Evolutionary conservation across 2,888 invertebrate genomes (phyloP), one percentile per base, ranked within the genome.

Genomic region (Germaria angustata): DNA sequence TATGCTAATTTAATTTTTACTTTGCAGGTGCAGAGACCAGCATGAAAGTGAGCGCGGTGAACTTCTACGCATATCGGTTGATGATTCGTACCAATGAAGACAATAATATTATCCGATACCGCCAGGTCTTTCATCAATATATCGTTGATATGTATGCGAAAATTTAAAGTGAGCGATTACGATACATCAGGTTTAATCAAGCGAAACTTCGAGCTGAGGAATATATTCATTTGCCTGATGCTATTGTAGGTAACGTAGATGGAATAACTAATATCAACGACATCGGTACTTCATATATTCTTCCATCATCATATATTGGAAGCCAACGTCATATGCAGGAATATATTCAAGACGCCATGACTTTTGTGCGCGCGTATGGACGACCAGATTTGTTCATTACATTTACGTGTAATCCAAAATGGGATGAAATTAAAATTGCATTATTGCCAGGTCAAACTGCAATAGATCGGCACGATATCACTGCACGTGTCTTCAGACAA

Each of bases 121-220:
- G 28, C 3, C 51, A 44, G n/a, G 69, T 81, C 2, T 76, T 71
- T 41, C 75, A 75, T 44, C 80, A 84, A 79, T 90, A 82, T 63
- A 61, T 86, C 20, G 89, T 90, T 17, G 90, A 91, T 80, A 86
- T 87, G 86, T 90, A 88, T 85, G 88, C 84, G 0, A 90, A 89
- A 84, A 86, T 90, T 32, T 89, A 53, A 53, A 32, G n/a, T 15
- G 32, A 53, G n/a, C 32, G 53, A 9, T 7, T 32, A 91, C 8
- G 87, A 90, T 90, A 77, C 75, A 80, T 89, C 36, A 84, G 88
- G 44, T 32, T 32, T 5, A 53, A 53, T 9, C 32, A 53, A 15
- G n/a, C 32, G 15, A 32, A 32, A 5, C 6, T 53, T 4, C 53
- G 32, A 15, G 39, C 39, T 53, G 61, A 65, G 1, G 66, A 79